Evolutionary conservation across 2,888 invertebrate genomes (phyloP), one percentile per base, ranked within the genome.

Genomic region (Thymelicus sylvestris): DNA sequence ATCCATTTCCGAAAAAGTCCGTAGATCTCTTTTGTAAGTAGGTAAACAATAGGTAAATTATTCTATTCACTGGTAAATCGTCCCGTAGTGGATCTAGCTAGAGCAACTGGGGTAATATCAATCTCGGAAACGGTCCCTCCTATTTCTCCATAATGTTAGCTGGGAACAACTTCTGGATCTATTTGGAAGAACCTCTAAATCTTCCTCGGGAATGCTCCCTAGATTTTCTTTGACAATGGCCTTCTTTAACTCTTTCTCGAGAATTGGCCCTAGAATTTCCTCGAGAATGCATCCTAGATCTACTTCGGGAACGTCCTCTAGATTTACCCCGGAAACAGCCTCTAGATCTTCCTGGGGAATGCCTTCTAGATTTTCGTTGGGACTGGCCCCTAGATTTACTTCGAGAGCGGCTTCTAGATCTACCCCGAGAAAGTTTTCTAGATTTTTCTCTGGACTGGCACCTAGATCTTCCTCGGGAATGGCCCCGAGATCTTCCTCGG

Each of bases 361-460:
- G 41, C 5, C 73, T 66, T 60, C 75, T 67, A 38, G 76, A 74
- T 50, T 47, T 67, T 15, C 55, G 65, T 59, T 74, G 63, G 7
- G 75, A 76, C 24, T 70, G 41, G 6, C 72, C 67, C 62, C 74
- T 67, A 39, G 76, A 74, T 48, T 48, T 67, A 13, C 50, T 65
- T 59, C 74, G 61, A 6, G 75, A 76, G 24, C 70, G 39, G 4
- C 73, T 66, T 61, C 74, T 67, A 39, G 79, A 78, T 55, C 68
- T 71, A 39, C 67, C 75, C 31, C 75, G 66, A 0, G 76, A 78
- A n/a, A 48, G 59, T 0, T 66, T 73, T 0, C 73, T 71, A 7
- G 76, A 79, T n/a, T 39, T 66, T 6, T 64, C 75, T 60, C 74
- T 72, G 12, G 76, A 79, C n/a, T n/a, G 59, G 0, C 63, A 66